Evolutionary conservation across 2,797 vertebrate genomes (phyloP), one percentile per base, ranked within the genome.

Genomic region (Antrozous pallidus): DNA sequence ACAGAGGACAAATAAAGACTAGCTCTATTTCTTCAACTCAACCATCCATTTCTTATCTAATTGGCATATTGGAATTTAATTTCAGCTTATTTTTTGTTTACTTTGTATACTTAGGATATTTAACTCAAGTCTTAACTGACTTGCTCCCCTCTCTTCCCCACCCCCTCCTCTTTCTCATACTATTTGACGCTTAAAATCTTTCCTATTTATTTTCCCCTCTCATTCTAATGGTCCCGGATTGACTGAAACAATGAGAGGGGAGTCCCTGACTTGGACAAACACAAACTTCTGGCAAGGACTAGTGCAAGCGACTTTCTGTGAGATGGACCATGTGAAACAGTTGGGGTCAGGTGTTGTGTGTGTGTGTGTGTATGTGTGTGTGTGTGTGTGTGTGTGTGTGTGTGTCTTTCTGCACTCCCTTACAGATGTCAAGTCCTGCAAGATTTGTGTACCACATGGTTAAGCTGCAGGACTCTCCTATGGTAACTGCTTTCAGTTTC

Each of bases 31-130:
- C n/a, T 93, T 69, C 65, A 73, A 92, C 9, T 47, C 45, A 63
- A 31, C 18, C 11, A 51, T 78, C 26, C 67, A 8, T 45, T 88
- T 95, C 33, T 82, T 78, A 92, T 51, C n/a, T 20, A 88, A 31
- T 14, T 71, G 80, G 5, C 49, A 58, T 74, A 83, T 18, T 71
- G 87, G 40, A 94, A 77, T 87, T 87, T 90, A 88, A 85, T 80
- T 84, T 80, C 40, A 70, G 9, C 26, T 79, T 91, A 74, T 45
- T 73, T 94, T 94, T 67, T 8, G 16, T 81, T 77, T 75, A 69
- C 79, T 79, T 63, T 80, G 36, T 51, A 54, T 65, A 54, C 51
- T 54, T 54, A 54, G 22, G 24, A n/a, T 42, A 14, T 90, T 69
- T 79, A 85, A 75, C 14, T 4, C 24, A 49, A 33, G 36, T 38